Evolutionary conservation across 1,140 invertebrate genomes (phyloP).

Genomic region (Drosophila athabasca): DNA sequence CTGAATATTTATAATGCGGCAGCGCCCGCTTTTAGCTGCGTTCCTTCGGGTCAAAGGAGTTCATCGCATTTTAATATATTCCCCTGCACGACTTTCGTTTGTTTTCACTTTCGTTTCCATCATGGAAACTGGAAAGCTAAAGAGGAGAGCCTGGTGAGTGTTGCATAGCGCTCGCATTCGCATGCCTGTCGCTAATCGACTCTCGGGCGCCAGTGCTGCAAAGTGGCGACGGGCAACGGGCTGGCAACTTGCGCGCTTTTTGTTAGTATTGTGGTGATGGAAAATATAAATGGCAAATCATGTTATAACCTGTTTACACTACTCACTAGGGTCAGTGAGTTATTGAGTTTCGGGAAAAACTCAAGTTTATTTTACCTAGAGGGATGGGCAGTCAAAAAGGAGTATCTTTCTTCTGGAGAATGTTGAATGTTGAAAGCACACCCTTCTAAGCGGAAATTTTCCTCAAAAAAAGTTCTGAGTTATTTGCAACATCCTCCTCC

Average conservation of each 20-base stretch:
- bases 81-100: slow-evolving; percentile 75
- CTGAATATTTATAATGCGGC: slow-evolving; percentile 69
- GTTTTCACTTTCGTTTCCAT: slow-evolving; percentile 65
- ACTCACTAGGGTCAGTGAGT: no score
- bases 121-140: slow-evolving; percentile 22
- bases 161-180: slow-evolving; percentile 40
- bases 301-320: no score
- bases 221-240: neutral
- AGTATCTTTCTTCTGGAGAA: no score
- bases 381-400: no score
- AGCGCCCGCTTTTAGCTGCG: no score
- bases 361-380: no score
- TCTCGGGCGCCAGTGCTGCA: slow-evolving; percentile 12
- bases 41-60: slow-evolving; percentile 48
- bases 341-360: no score
- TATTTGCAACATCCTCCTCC: no score
- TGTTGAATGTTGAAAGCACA: no score
- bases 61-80: slow-evolving; percentile 65
- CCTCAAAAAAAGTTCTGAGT: no score
- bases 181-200: slow-evolving; percentile 35
- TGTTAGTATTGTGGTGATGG: slow-evolving; percentile 5
- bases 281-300: no score
- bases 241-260: slow-evolving; percentile 5
- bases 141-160: slow-evolving; percentile 63
- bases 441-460: no score